Percentiles rank a stretch among this genome's conserved stretches.
Evolutionary conservation across 2,113 vertebrate genomes (phyloP).

Genomic region (Chionodraco myersi): DNA sequence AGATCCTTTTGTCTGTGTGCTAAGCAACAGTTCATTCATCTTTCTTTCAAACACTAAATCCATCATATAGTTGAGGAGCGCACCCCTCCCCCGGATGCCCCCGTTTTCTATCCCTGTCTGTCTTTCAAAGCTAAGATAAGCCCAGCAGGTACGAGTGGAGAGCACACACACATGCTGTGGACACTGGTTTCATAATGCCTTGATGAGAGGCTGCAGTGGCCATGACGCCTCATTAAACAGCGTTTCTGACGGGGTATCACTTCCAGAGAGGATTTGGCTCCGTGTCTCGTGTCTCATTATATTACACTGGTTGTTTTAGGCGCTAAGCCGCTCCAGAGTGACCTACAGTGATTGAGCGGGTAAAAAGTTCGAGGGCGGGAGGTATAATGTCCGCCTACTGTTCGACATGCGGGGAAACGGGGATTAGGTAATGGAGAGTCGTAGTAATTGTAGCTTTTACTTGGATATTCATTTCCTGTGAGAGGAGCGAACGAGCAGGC

Average conservation of each 20-base stretch:
- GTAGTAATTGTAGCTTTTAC: neutral
- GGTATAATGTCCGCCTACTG: neutral
- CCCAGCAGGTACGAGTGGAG: conserved; percentile 35
- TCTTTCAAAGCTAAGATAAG: conserved; percentile 61
- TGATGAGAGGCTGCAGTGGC: conserved; percentile 36
- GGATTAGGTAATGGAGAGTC: neutral
- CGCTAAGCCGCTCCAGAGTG: conserved; percentile 25
- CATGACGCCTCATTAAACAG: conserved; percentile 58
- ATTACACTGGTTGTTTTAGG: conserved; percentile 33
- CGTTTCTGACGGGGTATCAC: conserved; percentile 37
- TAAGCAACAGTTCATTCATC: conserved; percentile 22
- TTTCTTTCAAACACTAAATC: conserved; percentile 12
- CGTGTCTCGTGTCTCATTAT: conserved; percentile 44
- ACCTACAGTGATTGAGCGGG: conserved; percentile 29
- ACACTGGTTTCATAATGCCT: conserved; percentile 46
- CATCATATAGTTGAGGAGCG: conserved; percentile 3
- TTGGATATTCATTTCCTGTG: neutral
- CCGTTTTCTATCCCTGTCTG: conserved; percentile 37
- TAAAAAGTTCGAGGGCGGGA: neutral
- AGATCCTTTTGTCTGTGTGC: conserved; percentile 35
- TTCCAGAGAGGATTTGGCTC: conserved; percentile 30
- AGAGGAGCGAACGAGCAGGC: neutral
- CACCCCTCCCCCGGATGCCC: conserved; percentile 34
- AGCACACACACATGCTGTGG: conserved; percentile 6
- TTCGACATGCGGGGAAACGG: neutral